Evolutionary conservation across 2,113 vertebrate genomes (phyloP).

Genomic region (Hoplias malabaricus): DNA sequence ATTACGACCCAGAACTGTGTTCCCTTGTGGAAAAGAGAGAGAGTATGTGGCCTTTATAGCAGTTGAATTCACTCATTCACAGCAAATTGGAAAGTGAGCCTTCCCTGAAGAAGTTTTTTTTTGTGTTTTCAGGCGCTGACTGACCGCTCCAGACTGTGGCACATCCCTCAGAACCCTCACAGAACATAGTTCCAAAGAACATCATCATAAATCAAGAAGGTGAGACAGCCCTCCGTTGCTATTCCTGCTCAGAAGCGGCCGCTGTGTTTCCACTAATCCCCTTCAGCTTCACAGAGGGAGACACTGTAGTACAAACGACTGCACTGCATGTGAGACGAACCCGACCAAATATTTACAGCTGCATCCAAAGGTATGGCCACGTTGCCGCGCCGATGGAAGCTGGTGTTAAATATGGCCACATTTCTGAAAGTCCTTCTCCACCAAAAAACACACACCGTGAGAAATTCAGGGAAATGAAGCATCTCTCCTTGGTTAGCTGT

Average conservation of each 20-base stretch:
- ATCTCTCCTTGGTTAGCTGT: constrained; percentile 29
- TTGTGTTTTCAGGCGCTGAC: neutral
- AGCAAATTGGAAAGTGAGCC: neutral
- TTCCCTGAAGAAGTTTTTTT: neutral
- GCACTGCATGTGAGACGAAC: neutral
- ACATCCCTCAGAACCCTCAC: neutral
- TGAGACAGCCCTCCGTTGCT: constrained; percentile 26
- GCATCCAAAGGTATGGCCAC: neutral
- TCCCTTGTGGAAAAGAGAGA: too few relatives aligned
- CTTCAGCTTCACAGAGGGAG: constrained; percentile 27
- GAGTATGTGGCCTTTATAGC: too few relatives aligned
- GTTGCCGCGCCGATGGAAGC: neutral
- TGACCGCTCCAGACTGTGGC: neutral
- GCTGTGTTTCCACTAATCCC: constrained; percentile 21
- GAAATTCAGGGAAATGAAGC: constrained; percentile 28
- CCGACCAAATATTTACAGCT: neutral
- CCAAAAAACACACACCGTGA: neutral
- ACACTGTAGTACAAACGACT: too few relatives aligned
- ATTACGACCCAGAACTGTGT: too few relatives aligned
- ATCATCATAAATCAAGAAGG: constrained; percentile 40
- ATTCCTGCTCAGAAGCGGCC: constrained; percentile 35
- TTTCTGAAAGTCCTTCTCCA: neutral
- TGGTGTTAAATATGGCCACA: neutral
- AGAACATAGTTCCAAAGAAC: neutral
- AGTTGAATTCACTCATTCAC: too few relatives aligned